Evolutionary conservation across 2,113 vertebrate genomes (phyloP).

Genomic region (Phocoena sinus): DNA sequence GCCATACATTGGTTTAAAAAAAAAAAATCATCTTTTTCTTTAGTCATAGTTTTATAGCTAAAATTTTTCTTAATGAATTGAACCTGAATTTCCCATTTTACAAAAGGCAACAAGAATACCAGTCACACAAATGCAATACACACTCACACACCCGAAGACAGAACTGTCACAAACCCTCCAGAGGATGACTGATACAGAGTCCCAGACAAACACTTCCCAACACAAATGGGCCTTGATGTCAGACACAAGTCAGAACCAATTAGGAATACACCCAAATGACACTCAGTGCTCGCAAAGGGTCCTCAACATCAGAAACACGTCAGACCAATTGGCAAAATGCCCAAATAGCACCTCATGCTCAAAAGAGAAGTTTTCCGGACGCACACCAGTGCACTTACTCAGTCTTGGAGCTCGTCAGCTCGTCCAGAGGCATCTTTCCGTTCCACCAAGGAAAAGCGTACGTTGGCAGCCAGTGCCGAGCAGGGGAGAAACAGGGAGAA

Average conservation of each 20-base stretch:
- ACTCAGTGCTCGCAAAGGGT: too few relatives aligned
- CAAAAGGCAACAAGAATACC: not conserved
- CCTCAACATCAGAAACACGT: too few relatives aligned
- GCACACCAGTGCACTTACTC: not conserved
- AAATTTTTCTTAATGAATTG: not conserved
- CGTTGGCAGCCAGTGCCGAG: not conserved
- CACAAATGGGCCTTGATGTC: not conserved
- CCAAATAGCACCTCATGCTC: not conserved
- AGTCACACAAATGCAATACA: not conserved
- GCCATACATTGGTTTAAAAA: too few relatives aligned
- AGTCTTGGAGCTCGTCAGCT: not conserved
- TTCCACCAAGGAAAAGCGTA: too few relatives aligned
- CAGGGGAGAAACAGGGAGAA: not conserved
- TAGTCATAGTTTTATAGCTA: not conserved
- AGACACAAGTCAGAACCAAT: not conserved
- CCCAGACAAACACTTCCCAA: not conserved
- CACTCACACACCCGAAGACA: not conserved
- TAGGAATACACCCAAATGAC: too few relatives aligned
- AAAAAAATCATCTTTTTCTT: not conserved
- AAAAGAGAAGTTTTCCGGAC: not conserved
- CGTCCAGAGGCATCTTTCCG: not conserved
- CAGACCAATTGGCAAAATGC: not conserved
- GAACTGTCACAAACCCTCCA: not conserved
- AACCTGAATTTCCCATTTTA: not conserved
- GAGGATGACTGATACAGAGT: not conserved